Conservation (phyloP, 2,888 invertebrate genomes). For the Branchellion lobata region DNA sequence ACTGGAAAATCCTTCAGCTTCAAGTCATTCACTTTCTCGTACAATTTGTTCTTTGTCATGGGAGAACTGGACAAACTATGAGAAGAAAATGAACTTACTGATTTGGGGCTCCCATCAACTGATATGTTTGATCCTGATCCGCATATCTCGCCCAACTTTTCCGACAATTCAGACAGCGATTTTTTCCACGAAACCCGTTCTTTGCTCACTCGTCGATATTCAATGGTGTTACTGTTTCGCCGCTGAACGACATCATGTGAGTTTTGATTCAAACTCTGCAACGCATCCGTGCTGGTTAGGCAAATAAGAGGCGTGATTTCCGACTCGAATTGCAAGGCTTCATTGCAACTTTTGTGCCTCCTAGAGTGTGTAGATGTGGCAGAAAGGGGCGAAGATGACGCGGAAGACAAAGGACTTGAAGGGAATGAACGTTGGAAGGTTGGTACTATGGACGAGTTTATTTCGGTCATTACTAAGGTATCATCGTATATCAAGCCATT, state of each 20-base stretch:
- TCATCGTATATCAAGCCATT: neutral
- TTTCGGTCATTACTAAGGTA: neutral
- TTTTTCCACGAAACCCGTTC: neutral
- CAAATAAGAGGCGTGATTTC: neutral
- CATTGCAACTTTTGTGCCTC: constrained; percentile 9
- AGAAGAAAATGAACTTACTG: neutral
- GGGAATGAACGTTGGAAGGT: neutral
- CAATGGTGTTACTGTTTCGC: neutral
- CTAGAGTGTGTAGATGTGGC: neutral
- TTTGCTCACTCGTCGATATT: neutral
- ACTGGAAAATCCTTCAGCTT: neutral
- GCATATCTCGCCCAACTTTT: neutral
- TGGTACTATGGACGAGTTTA: neutral
- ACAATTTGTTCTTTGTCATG: neutral
- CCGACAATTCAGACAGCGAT: neutral
- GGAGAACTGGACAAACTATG: constrained; percentile 9
- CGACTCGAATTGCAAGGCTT: neutral
- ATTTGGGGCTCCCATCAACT: neutral
- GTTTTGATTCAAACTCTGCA: neutral
- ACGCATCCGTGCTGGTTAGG: neutral
- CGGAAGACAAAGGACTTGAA: neutral
- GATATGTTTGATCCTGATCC: neutral
- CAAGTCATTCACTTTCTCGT: neutral
- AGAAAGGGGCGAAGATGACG: neutral
- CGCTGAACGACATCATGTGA: constrained; percentile 1